These are phyloP conservation scores for Clarias magur DNA, from an alignment of 2,113 vertebrate genomes.

Conservation along the genomic window DNA sequence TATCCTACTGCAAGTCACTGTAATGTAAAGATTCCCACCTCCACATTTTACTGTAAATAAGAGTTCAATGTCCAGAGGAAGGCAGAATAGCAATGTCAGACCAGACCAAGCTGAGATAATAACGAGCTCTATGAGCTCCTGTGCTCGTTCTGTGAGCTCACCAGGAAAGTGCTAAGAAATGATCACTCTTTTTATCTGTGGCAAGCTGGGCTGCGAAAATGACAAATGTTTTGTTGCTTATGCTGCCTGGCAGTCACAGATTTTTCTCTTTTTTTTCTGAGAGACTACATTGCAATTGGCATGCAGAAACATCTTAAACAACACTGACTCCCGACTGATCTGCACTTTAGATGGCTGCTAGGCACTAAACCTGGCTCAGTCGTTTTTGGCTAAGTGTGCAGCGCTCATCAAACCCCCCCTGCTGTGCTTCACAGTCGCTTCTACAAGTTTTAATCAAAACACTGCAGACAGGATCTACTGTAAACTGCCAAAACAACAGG, in stretches of 20 bases:
- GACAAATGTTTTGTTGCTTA: background rate
- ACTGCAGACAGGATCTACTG: background rate
- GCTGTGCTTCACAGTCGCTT: background rate
- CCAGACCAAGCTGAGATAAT: background rate
- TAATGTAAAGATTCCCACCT: background rate
- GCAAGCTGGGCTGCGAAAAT: background rate
- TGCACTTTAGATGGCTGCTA: slow-evolving; percentile 10
- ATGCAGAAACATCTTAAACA: background rate
- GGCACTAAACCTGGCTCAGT: background rate
- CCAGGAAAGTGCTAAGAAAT: background rate
- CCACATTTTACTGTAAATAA: background rate
- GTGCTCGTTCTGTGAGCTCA: background rate
- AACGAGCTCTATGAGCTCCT: slow-evolving; percentile 45
- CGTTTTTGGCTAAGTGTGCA: background rate
- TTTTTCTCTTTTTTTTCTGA: background rate
- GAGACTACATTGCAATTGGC: background rate
- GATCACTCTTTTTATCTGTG: slow-evolving; percentile 28
- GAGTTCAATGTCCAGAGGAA: background rate
- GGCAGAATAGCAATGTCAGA: background rate
- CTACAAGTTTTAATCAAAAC: slow-evolving; percentile 2
- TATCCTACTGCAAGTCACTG: background rate
- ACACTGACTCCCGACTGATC: slow-evolving; percentile 13
- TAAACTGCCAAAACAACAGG: slow-evolving; percentile 6
- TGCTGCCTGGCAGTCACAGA: background rate
- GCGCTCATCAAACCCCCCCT: background rate